Base-by-base conservation (phyloP, 2,797 vertebrate genomes). In the Syndactyla subalaris region DNA sequence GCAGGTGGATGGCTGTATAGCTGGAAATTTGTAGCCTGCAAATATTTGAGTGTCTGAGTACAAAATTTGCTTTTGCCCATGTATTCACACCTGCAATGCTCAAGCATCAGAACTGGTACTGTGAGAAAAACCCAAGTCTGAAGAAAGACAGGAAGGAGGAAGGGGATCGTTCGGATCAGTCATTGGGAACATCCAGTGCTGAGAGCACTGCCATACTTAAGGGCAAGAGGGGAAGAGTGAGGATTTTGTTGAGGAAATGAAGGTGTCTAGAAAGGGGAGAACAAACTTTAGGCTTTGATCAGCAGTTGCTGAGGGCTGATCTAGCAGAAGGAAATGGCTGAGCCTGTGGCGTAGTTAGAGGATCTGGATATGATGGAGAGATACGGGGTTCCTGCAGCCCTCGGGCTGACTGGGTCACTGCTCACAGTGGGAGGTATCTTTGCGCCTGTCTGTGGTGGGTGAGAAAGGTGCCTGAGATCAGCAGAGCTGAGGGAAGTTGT, bases 281-380 rank as follows among this genome's bases (percentile, higher is more conserved):
- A 51, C 4, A 19, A 10, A 34, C 36, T 70, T 92, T 1, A 59
- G 32, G 32, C 27, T 41, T 34, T 66, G 16, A 20, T 26, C 29
- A 49, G 51, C 17, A 8, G 27, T 14, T 0, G 2, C 51, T 66
- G 63, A 62, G 34, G 59, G 14, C 24, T 84, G n/a, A 63, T 49
- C 3, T 34, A 43, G 30, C 27, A 57, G 61, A 57, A 67, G 21
- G 36, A 66, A 14, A 6, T 13, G 46, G 7, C 73, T 77, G 54
- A 93, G 21, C 36, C 52, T 0, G 0, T 0, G 0, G 29, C 15
- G 18, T 22, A 26, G 14, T 46, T 14, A 12, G 13, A 24, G 17
- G 43, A 59, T 67, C 23, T 54, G 49, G 49, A 10, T 1, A 2
- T 45, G 21, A 38, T 24, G 38, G 54, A 71, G 62, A 51, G 8